Evolutionary conservation across 2,113 vertebrate genomes (phyloP).

Genomic region (Eclectus roratus): DNA sequence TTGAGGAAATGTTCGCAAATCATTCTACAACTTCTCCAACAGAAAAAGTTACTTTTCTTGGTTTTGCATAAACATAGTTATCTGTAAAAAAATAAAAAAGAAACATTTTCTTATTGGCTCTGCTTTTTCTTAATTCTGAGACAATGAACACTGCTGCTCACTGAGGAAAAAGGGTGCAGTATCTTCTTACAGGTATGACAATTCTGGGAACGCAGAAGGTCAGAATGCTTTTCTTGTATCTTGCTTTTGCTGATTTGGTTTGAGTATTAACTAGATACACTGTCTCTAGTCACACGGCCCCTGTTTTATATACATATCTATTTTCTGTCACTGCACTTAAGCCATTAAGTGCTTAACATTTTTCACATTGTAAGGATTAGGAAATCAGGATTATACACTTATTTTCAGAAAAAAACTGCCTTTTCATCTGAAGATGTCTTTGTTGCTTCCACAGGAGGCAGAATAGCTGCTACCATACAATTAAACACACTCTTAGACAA

Average conservation of each 20-base stretch:
- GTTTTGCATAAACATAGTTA: neutral
- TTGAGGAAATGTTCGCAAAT: neutral
- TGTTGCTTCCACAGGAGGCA: neutral
- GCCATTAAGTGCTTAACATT: neutral
- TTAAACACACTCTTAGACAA: neutral
- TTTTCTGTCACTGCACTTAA: constrained; percentile 58
- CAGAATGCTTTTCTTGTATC: neutral
- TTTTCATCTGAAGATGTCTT: constrained; percentile 26
- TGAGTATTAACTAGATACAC: neutral
- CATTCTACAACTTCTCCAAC: neutral
- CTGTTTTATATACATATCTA: constrained; percentile 38
- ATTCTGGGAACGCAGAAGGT: neutral
- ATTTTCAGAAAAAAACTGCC: constrained; percentile 1
- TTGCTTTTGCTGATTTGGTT: neutral
- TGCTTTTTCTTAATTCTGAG: neutral
- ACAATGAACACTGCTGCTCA: neutral
- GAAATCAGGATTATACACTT: constrained; percentile 50
- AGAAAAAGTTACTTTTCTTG: neutral
- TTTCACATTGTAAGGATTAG: constrained; percentile 31
- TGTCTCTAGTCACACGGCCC: constrained; percentile 6
- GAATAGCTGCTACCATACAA: neutral
- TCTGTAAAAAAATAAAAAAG: neutral
- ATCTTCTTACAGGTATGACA: neutral
- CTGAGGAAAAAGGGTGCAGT: neutral
- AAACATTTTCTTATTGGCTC: neutral